phyloP scores from a whole-genome alignment of 2,888 invertebrate genomes.

The Patella pellucida region DNA sequence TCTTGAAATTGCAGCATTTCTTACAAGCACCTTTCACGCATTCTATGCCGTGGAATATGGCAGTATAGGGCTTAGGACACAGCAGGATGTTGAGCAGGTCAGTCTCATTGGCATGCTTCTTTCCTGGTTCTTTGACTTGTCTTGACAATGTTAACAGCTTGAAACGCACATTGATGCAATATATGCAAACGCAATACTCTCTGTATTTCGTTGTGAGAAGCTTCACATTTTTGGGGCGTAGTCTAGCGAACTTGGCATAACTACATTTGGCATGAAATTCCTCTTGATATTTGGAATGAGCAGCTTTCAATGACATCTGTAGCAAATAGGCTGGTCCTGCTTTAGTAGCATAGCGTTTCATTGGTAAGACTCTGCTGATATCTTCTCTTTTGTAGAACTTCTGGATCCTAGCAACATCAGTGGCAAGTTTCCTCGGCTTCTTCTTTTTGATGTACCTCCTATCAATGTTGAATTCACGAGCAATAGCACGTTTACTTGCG shows the following conservation, averaged over 20 bases:
- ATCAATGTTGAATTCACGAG: too few relatives aligned
- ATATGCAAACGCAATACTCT: constrained; percentile 38
- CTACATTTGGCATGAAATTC: constrained; percentile 27
- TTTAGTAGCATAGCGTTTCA: neutral
- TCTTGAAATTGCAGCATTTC: too few relatives aligned
- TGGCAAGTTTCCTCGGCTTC: too few relatives aligned
- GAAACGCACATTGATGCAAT: constrained; percentile 37
- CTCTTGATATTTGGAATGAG: constrained; percentile 21
- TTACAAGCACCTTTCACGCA: constrained; percentile 35
- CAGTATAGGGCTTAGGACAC: constrained; percentile 35
- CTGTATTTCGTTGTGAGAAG: constrained; percentile 24
- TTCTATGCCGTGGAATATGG: constrained; percentile 20
- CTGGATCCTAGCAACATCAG: too few relatives aligned
- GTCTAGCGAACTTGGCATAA: constrained; percentile 27
- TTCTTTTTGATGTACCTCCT: too few relatives aligned
- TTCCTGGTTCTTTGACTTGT: neutral
- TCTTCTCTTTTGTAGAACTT: neutral
- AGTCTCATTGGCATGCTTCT: neutral
- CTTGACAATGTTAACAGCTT: constrained; percentile 33
- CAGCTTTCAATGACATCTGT: constrained; percentile 32
- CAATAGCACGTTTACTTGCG: too few relatives aligned
- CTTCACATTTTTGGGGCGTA: constrained; percentile 32
- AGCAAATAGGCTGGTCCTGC: neutral
- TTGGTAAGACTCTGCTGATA: neutral
- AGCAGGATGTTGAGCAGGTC: constrained; percentile 33